Evolutionary conservation across 1,140 invertebrate genomes (phyloP).

Genomic region (Acromyrmex echinatior): DNA sequence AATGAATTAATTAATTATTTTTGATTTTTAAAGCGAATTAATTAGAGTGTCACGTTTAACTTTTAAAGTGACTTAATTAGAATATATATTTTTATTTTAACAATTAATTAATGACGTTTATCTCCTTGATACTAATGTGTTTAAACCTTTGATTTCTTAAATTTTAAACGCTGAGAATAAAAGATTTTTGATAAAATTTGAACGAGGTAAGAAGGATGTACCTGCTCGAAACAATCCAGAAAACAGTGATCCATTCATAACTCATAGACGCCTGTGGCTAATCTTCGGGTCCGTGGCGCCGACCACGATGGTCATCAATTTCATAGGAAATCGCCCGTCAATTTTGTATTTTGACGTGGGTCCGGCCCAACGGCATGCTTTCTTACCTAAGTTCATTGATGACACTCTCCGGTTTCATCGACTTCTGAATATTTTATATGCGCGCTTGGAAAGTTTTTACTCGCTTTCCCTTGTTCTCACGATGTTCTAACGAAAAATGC

Average conservation of each 20-base stretch:
- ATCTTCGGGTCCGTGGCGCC: constrained; percentile 80
- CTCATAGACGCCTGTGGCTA: constrained; percentile 75
- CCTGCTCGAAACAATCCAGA: constrained; percentile 73
- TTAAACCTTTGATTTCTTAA: neutral
- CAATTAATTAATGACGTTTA: neutral
- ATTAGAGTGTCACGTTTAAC: neutral
- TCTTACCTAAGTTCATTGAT: constrained; percentile 65
- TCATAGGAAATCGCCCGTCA: constrained; percentile 84
- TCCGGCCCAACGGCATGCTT: constrained; percentile 51
- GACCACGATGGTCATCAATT: constrained; percentile 84
- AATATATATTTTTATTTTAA: neutral
- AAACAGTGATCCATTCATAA: constrained; percentile 83
- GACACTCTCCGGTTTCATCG: constrained; percentile 44
- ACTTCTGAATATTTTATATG: constrained; percentile 56
- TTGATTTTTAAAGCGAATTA: neutral
- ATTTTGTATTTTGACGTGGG: constrained; percentile 85
- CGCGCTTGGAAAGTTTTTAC: constrained; percentile 22
- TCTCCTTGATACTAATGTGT: neutral
- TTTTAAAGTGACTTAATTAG: neutral
- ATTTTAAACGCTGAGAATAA: constrained; percentile 18
- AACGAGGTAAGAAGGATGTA: constrained; percentile 36
- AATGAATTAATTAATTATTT: neutral
- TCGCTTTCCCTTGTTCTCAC: constrained; percentile 4
- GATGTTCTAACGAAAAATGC: neutral
- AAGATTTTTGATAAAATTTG: constrained; percentile 9